These are phyloP conservation scores for Neogobius melanostomus DNA, from an alignment of 2,113 vertebrate genomes.

Conservation along the genomic window DNA sequence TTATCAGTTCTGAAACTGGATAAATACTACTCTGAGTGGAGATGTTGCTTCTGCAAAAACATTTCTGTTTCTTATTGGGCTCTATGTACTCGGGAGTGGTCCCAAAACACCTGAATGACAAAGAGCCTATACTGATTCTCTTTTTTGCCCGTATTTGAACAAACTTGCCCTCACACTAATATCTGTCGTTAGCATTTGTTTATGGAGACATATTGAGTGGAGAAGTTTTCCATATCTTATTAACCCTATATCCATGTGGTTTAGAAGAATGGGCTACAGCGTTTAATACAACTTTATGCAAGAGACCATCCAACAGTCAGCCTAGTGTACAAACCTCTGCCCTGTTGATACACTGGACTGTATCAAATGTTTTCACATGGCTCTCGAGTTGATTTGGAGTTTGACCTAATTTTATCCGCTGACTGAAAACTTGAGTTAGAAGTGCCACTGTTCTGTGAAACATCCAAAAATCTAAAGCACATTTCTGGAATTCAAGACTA, in stretches of 20 bases:
- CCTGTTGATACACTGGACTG: background rate
- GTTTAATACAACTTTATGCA: conserved; percentile 8
- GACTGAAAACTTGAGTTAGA: conserved; percentile 46
- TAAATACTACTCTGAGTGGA: too few species aligned
- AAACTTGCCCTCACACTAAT: too few species aligned
- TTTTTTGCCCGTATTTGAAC: too few species aligned
- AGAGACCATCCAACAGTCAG: conserved; percentile 17
- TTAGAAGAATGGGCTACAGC: conserved; percentile 14
- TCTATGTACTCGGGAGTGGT: too few species aligned
- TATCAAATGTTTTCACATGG: conserved; percentile 45
- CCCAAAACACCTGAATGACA: too few species aligned
- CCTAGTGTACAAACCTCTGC: conserved; percentile 7
- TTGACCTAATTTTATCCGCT: conserved; percentile 60
- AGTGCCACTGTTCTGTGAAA: conserved; percentile 57
- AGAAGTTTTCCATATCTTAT: background rate
- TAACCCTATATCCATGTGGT: background rate
- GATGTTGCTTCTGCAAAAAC: too few species aligned
- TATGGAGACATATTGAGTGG: background rate
- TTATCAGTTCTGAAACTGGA: too few species aligned
- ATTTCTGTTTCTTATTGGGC: too few species aligned
- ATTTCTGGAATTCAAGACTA: conserved; percentile 71
- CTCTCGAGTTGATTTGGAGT: conserved; percentile 57
- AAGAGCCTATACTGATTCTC: too few species aligned
- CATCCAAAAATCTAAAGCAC: conserved; percentile 59
- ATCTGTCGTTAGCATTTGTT: background rate